Base-by-base conservation (phyloP, 23 tunicate species). In the Diplosoma virens region DNA sequence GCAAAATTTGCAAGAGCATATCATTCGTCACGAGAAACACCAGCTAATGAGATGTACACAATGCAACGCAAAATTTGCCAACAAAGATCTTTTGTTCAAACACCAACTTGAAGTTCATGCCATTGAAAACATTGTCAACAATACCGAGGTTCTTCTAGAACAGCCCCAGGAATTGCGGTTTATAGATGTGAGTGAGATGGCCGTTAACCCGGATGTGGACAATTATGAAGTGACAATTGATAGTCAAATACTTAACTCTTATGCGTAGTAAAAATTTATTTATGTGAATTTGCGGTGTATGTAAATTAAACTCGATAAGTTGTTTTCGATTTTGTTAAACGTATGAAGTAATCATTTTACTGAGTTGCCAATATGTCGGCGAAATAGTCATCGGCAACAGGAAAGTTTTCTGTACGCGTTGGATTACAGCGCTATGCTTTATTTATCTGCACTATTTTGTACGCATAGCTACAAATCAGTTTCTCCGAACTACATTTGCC, bases 1-100 rank as follows among this genome's bases (percentile, higher is more conserved):
- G 37, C 97, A 92, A 32, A 92, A 92, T 63, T 59, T 92, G 30
- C 82, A 67, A 25, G 97, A 92, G 41, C 97, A 92, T 32, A 59
- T 36, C 0, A 53, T 25, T 1, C 76, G 97, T n/a, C 97, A 92
- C 54, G 60, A 79, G 27, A 90, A 90, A 35, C 81, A 82, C 66
- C 29, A 63, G 23, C 60, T 64, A 1, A 32, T 82, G 2, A 63
- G 33, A 1, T 82, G 87, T 60, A 41, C 29, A 17, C 33, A 76
- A 17, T 76, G 80, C 25, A 6, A 33, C 3, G 50, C 2, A 28
- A 14, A 20, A 7, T 76, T 76, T 58, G 25, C 69, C 4, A 76
- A 58, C 68, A 31, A 56, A 24, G 68, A 56, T 4, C 6, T 56
- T 25, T 32, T 76, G 28, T 28, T 76, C 3, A 58, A 76, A 31